phyloP scores from a whole-genome alignment of 2,888 invertebrate genomes.

The Artemia sinica region DNA sequence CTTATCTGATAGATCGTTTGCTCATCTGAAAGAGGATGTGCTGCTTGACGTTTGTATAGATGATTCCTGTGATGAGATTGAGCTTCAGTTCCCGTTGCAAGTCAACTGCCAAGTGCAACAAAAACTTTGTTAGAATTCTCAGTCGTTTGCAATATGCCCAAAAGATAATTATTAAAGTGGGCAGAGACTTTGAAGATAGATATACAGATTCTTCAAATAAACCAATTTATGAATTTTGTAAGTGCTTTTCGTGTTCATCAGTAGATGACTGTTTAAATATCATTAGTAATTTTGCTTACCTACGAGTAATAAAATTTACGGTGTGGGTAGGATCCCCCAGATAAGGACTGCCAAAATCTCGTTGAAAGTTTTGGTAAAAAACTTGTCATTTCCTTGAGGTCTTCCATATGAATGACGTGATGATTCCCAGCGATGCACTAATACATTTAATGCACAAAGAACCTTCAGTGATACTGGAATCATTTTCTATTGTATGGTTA shows the following conservation, averaged over 20 bases:
- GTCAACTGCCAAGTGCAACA: background rate
- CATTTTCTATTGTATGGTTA: too few species aligned
- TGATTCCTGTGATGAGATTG: background rate
- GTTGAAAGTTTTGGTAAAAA: background rate
- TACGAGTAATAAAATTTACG: background rate
- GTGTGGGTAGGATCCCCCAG: background rate
- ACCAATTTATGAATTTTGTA: background rate
- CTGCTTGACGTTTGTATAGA: background rate
- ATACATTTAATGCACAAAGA: too few species aligned
- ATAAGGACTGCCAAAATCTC: background rate
- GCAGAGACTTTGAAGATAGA: conserved; percentile 2
- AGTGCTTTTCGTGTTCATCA: background rate
- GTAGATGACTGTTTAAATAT: conserved; percentile 1
- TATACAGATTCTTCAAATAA: background rate
- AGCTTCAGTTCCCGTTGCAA: background rate
- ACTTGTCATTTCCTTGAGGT: background rate
- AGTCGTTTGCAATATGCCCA: background rate
- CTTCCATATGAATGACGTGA: background rate
- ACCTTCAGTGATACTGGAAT: too few species aligned
- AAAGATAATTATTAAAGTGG: conserved; percentile 7
- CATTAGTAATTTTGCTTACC: background rate
- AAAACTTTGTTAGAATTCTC: background rate
- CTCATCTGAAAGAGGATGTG: background rate
- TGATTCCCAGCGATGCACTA: background rate
- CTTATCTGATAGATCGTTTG: background rate